phyloP scores from a whole-genome alignment of 2,797 vertebrate species.

The Melanotaenia pygmaea region DNA sequence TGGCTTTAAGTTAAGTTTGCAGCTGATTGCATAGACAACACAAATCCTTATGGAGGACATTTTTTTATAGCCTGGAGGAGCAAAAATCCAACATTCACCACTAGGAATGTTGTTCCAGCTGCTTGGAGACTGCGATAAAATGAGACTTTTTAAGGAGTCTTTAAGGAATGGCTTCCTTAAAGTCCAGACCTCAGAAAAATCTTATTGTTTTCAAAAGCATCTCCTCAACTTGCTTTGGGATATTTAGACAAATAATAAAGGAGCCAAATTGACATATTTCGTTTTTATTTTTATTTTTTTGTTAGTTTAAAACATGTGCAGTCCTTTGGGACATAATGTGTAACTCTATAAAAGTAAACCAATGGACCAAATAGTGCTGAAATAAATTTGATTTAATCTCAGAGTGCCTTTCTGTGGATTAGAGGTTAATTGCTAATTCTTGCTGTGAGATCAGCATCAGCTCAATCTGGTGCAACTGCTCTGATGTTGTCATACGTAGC shows the following conservation, averaged over 20 bases:
- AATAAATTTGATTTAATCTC: constrained; percentile 12
- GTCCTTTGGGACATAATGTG: neutral
- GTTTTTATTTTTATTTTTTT: too few species aligned
- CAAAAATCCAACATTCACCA: neutral
- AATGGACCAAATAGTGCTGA: neutral
- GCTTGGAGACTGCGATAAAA: neutral
- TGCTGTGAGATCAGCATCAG: constrained; percentile 1
- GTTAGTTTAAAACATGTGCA: neutral
- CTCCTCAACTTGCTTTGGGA: neutral
- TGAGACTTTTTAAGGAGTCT: neutral
- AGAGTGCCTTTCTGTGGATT: constrained; percentile 25
- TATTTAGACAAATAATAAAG: neutral
- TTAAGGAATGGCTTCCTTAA: neutral
- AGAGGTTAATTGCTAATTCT: constrained; percentile 25
- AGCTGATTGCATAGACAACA: neutral
- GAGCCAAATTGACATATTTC: neutral
- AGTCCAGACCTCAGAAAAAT: neutral
- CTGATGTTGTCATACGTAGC: neutral
- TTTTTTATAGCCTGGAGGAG: neutral
- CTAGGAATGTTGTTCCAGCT: neutral
- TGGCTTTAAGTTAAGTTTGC: neutral
- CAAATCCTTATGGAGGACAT: neutral
- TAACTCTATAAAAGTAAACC: neutral
- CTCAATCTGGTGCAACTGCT: constrained; percentile 6
- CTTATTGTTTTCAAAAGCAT: neutral